phyloP scores from a whole-genome alignment of 2,113 vertebrate species.

The Muntiacus reevesi region DNA sequence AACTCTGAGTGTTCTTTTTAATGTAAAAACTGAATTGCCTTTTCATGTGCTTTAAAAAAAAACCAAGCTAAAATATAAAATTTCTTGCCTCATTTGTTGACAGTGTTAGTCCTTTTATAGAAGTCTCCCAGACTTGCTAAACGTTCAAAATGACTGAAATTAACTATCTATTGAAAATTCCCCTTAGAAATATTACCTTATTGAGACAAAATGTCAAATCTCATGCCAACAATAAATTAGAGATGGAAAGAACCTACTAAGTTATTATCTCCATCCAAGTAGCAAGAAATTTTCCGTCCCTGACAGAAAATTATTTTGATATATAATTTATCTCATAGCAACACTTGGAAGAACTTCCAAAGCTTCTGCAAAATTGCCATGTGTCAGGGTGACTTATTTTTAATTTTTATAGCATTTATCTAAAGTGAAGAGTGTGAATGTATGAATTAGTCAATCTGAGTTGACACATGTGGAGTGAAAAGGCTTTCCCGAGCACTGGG shows the following conservation, averaged over 20 bases:
- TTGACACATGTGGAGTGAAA: background rate
- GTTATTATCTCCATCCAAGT: background rate
- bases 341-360: background rate
- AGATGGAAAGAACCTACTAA: background rate
- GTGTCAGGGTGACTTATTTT: constrained; percentile 13
- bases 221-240: constrained; percentile 26
- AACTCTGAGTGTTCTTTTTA: background rate
- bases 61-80: background rate
- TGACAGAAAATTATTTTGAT: constrained; percentile 14
- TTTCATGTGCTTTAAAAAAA: constrained; percentile 31
- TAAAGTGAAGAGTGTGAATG: background rate
- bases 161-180: constrained; percentile 15
- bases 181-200: constrained; percentile 18
- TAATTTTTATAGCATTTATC: background rate
- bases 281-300: background rate
- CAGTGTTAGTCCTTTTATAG: constrained; percentile 35
- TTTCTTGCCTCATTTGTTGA: constrained; percentile 33
- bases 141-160: constrained; percentile 50
- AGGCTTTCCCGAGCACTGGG: background rate
- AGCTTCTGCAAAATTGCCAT: background rate
- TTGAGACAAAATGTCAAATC: constrained; percentile 17
- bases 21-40: constrained; percentile 7
- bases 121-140: background rate
- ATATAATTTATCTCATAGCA: constrained; percentile 21
- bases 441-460: background rate